Base-by-base conservation (phyloP, 2,888 invertebrate species). In the Zaprionus obscuricornis region DNA sequence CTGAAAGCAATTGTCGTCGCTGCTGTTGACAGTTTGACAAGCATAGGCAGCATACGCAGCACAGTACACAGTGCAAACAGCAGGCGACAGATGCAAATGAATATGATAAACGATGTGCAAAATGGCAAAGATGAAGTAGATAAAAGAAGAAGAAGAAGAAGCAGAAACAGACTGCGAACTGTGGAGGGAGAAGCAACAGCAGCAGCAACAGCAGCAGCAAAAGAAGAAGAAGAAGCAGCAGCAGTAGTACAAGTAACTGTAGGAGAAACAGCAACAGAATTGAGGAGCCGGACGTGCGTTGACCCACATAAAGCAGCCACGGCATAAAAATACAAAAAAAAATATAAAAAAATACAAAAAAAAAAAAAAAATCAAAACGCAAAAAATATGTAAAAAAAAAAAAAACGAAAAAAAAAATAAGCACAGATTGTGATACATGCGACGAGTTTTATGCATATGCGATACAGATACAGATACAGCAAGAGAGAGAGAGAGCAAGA, bases 121-220 rank as follows among this genome's bases (percentile, higher is more conserved):
- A 51, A 27, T 81, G 66, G 31, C 17, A 29, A 3, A 27, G 31
- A 24, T 27, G 6, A 10, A 34, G 26, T n/a, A 22, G 18, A 8
- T 4, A 20, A 0, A 20, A 37, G 20, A n/a, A 6, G 31, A 11
- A 13, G 31, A 2, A 13, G 13, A 3, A 22, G 18, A n/a, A 1
- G 18, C 2, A 29, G 6, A n/a, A n/a, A n/a, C n/a, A n/a, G n/a
- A n/a, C n/a, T n/a, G n/a, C n/a, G 7, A 6, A 8, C 8, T 13
- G 42, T 13, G 51, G 20, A 5, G 14, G 16, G 26, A 43, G 45
- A 24, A 34, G 20, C 20, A 24, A 18, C 13, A 34, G 11, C 8
- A n/a, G 17, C 24, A 42, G 91, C 64, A 91, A 87, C 73, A 91
- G 91, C 66, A 88, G n/a, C n/a, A n/a, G n/a, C n/a, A n/a, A n/a